Conservation (phyloP, 35 echinoderm and acorn worm species). For the Ophiothrix spiculata region DNA sequence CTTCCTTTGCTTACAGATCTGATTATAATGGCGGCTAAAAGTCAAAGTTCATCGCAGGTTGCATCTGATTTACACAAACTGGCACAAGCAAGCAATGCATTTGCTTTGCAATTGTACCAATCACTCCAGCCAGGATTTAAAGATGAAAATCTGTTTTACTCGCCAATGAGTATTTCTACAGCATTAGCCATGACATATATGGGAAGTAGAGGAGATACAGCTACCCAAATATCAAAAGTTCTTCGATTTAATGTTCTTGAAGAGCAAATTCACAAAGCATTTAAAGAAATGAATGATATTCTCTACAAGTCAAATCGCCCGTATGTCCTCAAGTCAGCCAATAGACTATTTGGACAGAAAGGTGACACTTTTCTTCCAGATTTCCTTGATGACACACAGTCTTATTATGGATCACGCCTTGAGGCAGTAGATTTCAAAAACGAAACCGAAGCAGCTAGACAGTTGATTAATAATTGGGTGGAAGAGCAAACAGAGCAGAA, state of each 20-base stretch:
- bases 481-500: slow-evolving; percentile 59
- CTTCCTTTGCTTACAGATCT: slow-evolving; percentile 5
- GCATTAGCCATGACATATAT: slow-evolving; percentile 71
- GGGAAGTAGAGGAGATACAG: slow-evolving; percentile 61
- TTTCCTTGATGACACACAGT: slow-evolving; percentile 22
- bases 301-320: slow-evolving; percentile 12
- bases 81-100: slow-evolving; percentile 49
- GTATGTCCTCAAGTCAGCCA: slow-evolving; percentile 52
- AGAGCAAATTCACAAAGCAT: slow-evolving; percentile 27
- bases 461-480: slow-evolving; percentile 72
- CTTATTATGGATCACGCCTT: slow-evolving; percentile 48
- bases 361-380: slow-evolving; percentile 19
- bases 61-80: neutral
- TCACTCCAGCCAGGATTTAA: neutral
- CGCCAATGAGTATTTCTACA: slow-evolving; percentile 69
- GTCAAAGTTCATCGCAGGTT: neutral
- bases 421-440: slow-evolving; percentile 39
- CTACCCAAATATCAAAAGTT: slow-evolving; percentile 54
- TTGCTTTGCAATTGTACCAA: slow-evolving; percentile 56
- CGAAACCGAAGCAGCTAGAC: slow-evolving; percentile 14
- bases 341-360: slow-evolving; percentile 58
- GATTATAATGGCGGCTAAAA: neutral
- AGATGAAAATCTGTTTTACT: slow-evolving; percentile 79
- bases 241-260: slow-evolving; percentile 44
- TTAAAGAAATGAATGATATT: slow-evolving; percentile 42